These are phyloP conservation scores for Isotomurus palustris DNA, from an alignment of 2,888 invertebrate genomes.

Conservation along the genomic window DNA sequence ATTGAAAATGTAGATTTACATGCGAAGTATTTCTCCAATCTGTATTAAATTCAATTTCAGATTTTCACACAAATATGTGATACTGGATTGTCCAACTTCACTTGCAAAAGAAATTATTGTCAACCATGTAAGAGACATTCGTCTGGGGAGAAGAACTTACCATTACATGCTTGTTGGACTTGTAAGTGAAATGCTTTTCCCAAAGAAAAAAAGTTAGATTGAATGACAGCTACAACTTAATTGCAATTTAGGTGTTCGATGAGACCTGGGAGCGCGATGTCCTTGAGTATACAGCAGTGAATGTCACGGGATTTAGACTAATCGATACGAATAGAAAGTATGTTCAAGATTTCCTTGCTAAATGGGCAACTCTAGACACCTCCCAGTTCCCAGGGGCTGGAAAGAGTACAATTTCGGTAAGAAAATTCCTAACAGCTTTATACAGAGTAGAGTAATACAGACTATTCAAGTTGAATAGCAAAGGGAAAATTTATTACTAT, in stretches of 20 bases:
- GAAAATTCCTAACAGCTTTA: no score
- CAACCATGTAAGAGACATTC: slow-evolving; percentile 82
- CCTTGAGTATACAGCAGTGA: slow-evolving; percentile 93
- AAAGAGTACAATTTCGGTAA: slow-evolving; percentile 80
- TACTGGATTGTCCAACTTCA: slow-evolving; percentile 82
- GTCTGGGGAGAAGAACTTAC: slow-evolving; percentile 82
- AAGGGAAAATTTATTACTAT: background rate
- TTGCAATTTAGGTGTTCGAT: slow-evolving; percentile 75
- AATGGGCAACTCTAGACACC: slow-evolving; percentile 77
- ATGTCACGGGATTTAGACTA: slow-evolving; percentile 95
- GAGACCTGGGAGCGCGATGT: slow-evolving; percentile 92
- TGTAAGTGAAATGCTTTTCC: slow-evolving; percentile 55
- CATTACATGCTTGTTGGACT: slow-evolving; percentile 86
- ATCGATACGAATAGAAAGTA: slow-evolving; percentile 75
- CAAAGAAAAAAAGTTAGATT: no score
- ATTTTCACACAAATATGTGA: slow-evolving; percentile 82
- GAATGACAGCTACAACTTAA: background rate
- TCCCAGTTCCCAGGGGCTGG: slow-evolving; percentile 67
- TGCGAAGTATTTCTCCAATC: background rate
- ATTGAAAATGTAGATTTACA: no score
- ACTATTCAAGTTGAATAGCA: background rate
- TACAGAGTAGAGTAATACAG: no score
- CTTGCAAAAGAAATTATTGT: slow-evolving; percentile 87
- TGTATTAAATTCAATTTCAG: slow-evolving; percentile 41
- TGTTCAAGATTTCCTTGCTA: slow-evolving; percentile 80